Evolutionary conservation across 2,888 invertebrate species (phyloP).

Genomic region (Drosophila mulleri): DNA sequence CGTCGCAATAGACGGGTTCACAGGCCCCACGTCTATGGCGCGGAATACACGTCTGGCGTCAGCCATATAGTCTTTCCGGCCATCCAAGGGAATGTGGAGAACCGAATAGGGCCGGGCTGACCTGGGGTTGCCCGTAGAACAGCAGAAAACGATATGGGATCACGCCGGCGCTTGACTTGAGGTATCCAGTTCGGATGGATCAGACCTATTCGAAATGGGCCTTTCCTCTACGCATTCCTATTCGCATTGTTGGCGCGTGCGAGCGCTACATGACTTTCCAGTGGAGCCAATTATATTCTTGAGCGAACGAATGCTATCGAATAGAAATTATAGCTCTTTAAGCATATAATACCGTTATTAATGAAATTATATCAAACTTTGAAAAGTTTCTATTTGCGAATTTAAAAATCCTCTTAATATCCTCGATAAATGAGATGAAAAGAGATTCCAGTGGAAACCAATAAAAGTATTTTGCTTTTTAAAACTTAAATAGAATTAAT

Average conservation of each 20-base stretch:
- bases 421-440: no score
- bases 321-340: not conserved
- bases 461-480: no score
- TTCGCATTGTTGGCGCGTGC: not conserved
- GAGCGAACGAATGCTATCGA: not conserved
- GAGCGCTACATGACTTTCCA: not conserved
- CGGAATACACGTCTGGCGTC: conserved; percentile 54
- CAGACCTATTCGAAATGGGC: not conserved
- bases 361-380: not conserved
- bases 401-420: no score
- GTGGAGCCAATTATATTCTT: not conserved
- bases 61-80: not conserved
- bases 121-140: not conserved
- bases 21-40: conserved; percentile 64
- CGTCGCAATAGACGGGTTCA: conserved; percentile 73
- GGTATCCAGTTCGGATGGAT: conserved; percentile 3
- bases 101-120: not conserved
- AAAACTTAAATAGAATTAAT: no score
- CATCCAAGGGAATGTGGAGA: conserved; percentile 1
- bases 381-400: no score
- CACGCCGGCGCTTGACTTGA: conserved; percentile 47
- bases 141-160: conserved; percentile 22
- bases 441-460: no score
- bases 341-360: not conserved
- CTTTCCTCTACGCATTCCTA: no score